Conservation (phyloP, 2,113 vertebrate species). For the Heteronetta atricapilla region DNA sequence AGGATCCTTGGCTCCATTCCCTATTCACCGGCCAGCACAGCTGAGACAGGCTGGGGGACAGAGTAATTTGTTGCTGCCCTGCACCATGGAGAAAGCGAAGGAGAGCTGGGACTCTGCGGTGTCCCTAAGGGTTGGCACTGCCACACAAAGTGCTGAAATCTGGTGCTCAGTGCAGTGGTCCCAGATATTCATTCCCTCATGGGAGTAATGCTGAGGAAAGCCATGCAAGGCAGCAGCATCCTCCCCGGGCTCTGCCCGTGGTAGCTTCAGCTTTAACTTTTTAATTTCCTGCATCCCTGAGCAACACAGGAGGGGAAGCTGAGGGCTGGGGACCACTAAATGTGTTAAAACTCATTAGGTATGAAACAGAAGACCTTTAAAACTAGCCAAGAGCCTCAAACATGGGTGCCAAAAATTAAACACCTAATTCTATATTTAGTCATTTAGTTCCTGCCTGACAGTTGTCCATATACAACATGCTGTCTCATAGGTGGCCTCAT, state of each 20-base stretch:
- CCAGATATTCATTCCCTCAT: background rate
- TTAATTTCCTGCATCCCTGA: constrained; percentile 72
- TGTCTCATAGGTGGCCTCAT: background rate
- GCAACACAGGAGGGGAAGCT: constrained; percentile 50
- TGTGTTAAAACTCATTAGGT: constrained; percentile 50
- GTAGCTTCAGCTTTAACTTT: constrained; percentile 41
- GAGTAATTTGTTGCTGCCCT: constrained; percentile 17
- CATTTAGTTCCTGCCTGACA: background rate
- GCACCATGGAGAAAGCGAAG: background rate
- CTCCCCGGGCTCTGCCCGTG: background rate
- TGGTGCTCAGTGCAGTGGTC: background rate
- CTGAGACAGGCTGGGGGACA: constrained; percentile 34
- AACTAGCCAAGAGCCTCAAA: constrained; percentile 29
- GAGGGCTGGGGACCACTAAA: background rate
- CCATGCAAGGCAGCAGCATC: background rate
- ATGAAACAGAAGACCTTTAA: constrained; percentile 47
- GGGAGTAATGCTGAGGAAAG: background rate
- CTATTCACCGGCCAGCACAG: constrained; percentile 44
- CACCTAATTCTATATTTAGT: constrained; percentile 29
- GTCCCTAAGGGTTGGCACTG: constrained; percentile 8
- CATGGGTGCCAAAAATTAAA: constrained; percentile 49
- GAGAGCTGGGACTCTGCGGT: background rate
- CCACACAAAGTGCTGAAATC: background rate
- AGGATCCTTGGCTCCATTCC: constrained; percentile 64
- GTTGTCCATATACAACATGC: background rate